These are phyloP conservation scores for Harlomillsia oculata DNA, from an alignment of 1,140 invertebrate genomes.

Conservation along the genomic window DNA sequence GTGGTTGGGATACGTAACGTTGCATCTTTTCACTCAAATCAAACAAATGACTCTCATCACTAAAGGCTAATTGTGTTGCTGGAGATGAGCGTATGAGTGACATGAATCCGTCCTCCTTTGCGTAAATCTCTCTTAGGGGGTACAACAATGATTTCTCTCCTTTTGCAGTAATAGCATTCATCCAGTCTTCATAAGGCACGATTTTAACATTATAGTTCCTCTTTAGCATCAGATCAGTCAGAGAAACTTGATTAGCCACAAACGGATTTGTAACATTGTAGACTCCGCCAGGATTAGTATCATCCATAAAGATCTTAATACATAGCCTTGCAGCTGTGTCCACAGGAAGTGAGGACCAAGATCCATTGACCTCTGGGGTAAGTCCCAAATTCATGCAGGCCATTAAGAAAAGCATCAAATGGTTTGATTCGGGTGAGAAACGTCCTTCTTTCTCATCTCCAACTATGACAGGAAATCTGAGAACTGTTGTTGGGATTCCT, in stretches of 20 bases:
- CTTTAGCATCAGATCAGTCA: background rate
- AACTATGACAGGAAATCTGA: slow-evolving; percentile 10
- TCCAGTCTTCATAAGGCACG: slow-evolving; percentile 4
- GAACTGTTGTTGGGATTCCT: slow-evolving; percentile 6
- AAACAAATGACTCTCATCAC: background rate
- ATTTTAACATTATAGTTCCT: background rate
- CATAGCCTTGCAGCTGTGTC: background rate
- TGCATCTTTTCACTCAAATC: background rate
- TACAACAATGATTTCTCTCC: background rate
- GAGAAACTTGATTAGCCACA: background rate
- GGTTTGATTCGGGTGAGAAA: background rate
- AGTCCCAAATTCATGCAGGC: background rate
- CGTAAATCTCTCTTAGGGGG: background rate
- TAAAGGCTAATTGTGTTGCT: background rate
- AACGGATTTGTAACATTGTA: background rate
- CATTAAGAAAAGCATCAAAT: slow-evolving; percentile 5
- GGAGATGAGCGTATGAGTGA: background rate
- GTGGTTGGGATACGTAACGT: background rate
- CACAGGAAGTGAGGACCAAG: slow-evolving; percentile 2
- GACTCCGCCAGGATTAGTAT: background rate
- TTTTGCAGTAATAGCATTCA: background rate
- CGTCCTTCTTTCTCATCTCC: slow-evolving; percentile 8
- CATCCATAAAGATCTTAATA: background rate
- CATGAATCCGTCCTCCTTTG: background rate
- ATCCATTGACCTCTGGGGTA: background rate